These are phyloP conservation scores for Agrotis clavis DNA, from an alignment of 2,888 invertebrate species.

Conservation along the genomic window DNA sequence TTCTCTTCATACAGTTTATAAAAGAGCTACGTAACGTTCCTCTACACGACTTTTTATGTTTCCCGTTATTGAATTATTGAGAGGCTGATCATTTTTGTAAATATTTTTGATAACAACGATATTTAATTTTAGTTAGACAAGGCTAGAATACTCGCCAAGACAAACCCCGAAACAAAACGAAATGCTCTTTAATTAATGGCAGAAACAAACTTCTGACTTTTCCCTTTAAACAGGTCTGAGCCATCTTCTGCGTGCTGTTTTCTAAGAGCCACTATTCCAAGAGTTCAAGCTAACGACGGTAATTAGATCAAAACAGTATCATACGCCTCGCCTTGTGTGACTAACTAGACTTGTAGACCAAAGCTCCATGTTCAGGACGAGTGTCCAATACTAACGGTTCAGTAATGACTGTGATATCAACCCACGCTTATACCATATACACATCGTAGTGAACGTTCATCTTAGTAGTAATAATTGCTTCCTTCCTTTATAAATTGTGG, in stretches of 20 bases:
- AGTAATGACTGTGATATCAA: slow-evolving; percentile 24
- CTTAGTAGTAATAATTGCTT: slow-evolving; percentile 11
- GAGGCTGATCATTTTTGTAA: background rate
- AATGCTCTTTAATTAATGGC: background rate
- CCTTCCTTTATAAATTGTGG: slow-evolving; percentile 9
- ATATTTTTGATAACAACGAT: too few relatives aligned
- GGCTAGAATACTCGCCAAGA: too few relatives aligned
- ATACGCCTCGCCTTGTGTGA: slow-evolving; percentile 4
- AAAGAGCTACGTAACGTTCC: too few relatives aligned
- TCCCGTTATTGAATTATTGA: background rate
- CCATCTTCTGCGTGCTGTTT: background rate
- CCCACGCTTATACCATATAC: slow-evolving; percentile 36
- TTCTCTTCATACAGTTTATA: background rate
- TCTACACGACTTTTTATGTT: too few relatives aligned
- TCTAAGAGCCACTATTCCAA: background rate
- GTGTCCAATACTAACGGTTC: slow-evolving; percentile 51
- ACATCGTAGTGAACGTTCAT: slow-evolving; percentile 22
- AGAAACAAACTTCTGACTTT: background rate
- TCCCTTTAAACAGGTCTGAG: background rate
- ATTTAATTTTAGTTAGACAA: background rate
- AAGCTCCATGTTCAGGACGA: slow-evolving; percentile 26
- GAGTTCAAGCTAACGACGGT: background rate
- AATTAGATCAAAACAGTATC: background rate
- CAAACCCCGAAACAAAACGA: background rate
- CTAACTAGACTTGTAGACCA: slow-evolving; percentile 16